Evolutionary conservation across 2,113 vertebrate genomes (phyloP).

Genomic region (Cephalopterus ornatus): DNA sequence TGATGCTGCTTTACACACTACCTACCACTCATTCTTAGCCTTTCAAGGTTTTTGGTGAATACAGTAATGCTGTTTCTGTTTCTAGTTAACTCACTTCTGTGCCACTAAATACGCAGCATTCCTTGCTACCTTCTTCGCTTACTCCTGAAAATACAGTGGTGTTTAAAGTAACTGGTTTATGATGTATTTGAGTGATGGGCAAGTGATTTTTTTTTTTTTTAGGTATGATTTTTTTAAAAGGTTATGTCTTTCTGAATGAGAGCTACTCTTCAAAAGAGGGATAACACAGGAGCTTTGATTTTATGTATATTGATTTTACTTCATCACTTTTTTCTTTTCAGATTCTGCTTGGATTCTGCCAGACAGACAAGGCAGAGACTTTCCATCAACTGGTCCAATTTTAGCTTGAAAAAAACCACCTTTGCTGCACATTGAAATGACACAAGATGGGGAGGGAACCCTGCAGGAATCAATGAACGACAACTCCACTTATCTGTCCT

Average conservation of each 20-base stretch:
- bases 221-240: not conserved
- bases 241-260: not conserved
- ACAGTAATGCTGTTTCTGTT: not conserved
- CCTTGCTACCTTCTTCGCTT: not conserved
- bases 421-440: conserved; percentile 91
- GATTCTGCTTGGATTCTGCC: conserved; percentile 97
- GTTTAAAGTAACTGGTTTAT: not conserved
- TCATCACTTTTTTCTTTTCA: conserved; percentile 46
- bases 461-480: conserved; percentile 74
- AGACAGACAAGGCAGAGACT: conserved; percentile 95
- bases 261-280: not conserved
- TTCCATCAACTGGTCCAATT: conserved; percentile 99
- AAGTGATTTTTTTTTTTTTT: not conserved
- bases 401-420: conserved; percentile 97
- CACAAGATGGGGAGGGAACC: conserved; percentile 60
- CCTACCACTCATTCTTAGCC: not conserved
- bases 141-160: not conserved
- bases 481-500: conserved; percentile 71
- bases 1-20: not conserved
- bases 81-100: not conserved
- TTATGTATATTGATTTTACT: not conserved
- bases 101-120: not conserved
- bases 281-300: not conserved
- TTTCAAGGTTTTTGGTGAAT: not conserved
- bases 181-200: not conserved